These are phyloP conservation scores for Telenomus remus DNA, from an alignment of 1,140 invertebrate species.

Conservation along the genomic window DNA sequence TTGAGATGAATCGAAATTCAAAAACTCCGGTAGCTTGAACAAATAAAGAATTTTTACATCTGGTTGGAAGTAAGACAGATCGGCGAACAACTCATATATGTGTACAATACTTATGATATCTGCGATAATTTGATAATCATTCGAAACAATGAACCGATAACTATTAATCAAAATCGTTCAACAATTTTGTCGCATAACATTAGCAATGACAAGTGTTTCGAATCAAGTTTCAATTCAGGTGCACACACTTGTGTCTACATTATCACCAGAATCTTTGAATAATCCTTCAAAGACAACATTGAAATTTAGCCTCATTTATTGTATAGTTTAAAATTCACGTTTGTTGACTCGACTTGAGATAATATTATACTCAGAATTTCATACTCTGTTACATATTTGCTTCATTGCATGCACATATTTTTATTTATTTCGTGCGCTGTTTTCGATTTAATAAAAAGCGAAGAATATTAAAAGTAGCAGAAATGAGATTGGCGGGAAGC, in stretches of 20 bases:
- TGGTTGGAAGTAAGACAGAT: not conserved
- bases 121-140: constrained; percentile 33
- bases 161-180: constrained; percentile 43
- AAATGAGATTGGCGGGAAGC: no score
- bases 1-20: no score
- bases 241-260: constrained; percentile 34
- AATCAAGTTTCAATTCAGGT: constrained; percentile 27
- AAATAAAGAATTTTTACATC: constrained; percentile 1
- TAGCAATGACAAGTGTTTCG: constrained; percentile 41
- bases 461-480: no score
- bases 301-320: no score
- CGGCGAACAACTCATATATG: constrained; percentile 15
- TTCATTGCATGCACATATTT: no score
- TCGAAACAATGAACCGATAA: constrained; percentile 24
- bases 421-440: no score
- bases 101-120: constrained; percentile 24
- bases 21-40: constrained; percentile 31
- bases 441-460: no score
- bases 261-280: constrained; percentile 41
- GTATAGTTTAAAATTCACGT: no score
- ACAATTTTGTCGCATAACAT: constrained; percentile 18
- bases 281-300: constrained; percentile 48
- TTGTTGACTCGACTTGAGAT: no score
- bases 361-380: no score
- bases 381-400: no score